Conservation (phyloP, 2,113 vertebrate species). For the Serinus canaria region DNA sequence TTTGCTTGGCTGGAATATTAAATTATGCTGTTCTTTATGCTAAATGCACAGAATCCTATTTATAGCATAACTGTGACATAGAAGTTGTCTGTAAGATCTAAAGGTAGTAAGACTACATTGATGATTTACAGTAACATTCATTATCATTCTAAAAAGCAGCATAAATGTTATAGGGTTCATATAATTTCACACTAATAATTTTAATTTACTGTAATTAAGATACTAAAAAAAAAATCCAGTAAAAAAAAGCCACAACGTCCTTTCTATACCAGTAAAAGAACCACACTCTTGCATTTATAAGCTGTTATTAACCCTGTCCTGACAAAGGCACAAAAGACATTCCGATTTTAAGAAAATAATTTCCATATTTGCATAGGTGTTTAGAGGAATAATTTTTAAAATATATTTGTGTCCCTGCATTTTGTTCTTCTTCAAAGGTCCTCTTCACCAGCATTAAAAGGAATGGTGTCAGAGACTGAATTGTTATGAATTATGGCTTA, state of each 20-base stretch:
- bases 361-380: background rate
- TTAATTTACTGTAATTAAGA: slow-evolving; percentile 73
- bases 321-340: background rate
- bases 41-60: slow-evolving; percentile 29
- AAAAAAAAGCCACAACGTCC: slow-evolving; percentile 45
- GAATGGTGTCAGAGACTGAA: background rate
- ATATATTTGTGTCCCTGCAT: background rate
- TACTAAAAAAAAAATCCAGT: slow-evolving; percentile 37
- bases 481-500: background rate
- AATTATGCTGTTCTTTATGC: background rate
- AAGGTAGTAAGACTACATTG: slow-evolving; percentile 48
- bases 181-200: slow-evolving; percentile 68
- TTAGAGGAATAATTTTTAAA: background rate
- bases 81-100: slow-evolving; percentile 26
- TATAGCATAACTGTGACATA: slow-evolving; percentile 38
- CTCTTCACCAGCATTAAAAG: background rate
- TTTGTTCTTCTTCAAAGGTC: background rate
- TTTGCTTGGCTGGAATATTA: slow-evolving; percentile 37
- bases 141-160: slow-evolving; percentile 60
- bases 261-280: slow-evolving; percentile 37
- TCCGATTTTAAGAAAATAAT: background rate
- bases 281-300: background rate
- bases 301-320: slow-evolving; percentile 27
- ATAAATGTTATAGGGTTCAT: slow-evolving; percentile 53
- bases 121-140: slow-evolving; percentile 66